Conservation (phyloP, 2,888 invertebrate genomes). For the Ectemnius cavifrons region DNA sequence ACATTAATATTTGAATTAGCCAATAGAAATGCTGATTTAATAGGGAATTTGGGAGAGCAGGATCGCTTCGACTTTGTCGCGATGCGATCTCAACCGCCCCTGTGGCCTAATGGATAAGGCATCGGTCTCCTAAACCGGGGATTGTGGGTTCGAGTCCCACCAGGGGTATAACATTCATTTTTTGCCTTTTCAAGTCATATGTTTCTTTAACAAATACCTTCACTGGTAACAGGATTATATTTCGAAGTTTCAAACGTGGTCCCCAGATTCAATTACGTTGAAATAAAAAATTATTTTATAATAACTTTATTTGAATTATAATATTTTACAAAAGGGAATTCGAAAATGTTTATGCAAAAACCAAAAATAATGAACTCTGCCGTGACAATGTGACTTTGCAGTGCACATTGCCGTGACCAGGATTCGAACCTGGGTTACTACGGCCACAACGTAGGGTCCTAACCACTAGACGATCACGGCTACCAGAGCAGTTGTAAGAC, state of each 20-base stretch:
- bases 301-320: not conserved
- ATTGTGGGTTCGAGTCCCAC: conserved; percentile 93
- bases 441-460: conserved; percentile 79
- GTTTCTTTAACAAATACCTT: not conserved
- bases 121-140: conserved; percentile 92
- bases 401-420: conserved; percentile 77
- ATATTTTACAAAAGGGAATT: not conserved
- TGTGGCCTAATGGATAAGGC: conserved; percentile 92
- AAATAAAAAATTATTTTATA: not conserved
- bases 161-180: conserved; percentile 83
- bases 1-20: too few species aligned
- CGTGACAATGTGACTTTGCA: conserved; percentile 61
- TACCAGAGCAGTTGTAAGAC: conserved; percentile 42
- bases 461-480: conserved; percentile 76
- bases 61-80: not conserved
- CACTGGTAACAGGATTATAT: too few species aligned
- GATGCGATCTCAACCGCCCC: conserved; percentile 79
- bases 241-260: too few species aligned
- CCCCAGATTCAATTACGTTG: too few species aligned
- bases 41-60: not conserved
- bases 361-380: conserved; percentile 50
- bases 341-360: conserved; percentile 5
- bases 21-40: not conserved
- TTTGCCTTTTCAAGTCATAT: conserved; percentile 40
- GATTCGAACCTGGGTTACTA: conserved; percentile 79